phyloP scores from a whole-genome alignment of 2,797 vertebrate species.

The Calcarius lapponicus region DNA sequence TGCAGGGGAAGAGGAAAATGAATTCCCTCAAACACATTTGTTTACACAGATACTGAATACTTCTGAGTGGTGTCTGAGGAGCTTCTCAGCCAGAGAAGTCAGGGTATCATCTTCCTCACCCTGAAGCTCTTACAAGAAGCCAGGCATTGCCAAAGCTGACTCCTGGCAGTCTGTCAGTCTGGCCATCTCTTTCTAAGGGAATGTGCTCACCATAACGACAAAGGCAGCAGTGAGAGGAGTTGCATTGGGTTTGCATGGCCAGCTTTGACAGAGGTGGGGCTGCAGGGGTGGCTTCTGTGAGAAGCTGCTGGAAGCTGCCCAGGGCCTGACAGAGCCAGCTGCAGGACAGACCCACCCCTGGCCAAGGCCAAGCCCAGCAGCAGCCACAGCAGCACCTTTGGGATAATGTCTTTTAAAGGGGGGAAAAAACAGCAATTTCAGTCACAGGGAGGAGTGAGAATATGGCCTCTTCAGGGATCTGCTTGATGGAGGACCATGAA shows the following conservation, averaged over 20 bases:
- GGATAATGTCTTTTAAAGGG: fast-evolving
- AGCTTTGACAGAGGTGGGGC: background rate
- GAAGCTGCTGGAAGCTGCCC: background rate
- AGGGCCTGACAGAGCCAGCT: background rate
- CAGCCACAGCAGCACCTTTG: fast-evolving
- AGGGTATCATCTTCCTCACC: background rate
- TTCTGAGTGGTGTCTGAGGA: background rate
- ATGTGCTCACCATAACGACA: background rate
- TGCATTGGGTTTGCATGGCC: background rate
- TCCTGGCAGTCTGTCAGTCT: background rate
- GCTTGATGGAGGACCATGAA: background rate
- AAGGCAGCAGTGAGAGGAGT: background rate
- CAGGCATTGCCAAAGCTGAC: background rate
- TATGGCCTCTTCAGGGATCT: no score
- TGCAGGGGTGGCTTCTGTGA: background rate
- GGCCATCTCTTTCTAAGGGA: background rate
- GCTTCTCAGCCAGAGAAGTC: background rate
- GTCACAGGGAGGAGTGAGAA: background rate
- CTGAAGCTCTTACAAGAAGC: background rate
- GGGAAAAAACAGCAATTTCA: background rate
- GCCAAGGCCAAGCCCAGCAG: background rate
- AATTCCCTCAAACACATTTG: background rate
- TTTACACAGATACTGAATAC: background rate
- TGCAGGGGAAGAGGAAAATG: background rate
- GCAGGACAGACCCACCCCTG: background rate